Conservation (phyloP, 2,113 vertebrate genomes). For the Ondatra zibethicus region DNA sequence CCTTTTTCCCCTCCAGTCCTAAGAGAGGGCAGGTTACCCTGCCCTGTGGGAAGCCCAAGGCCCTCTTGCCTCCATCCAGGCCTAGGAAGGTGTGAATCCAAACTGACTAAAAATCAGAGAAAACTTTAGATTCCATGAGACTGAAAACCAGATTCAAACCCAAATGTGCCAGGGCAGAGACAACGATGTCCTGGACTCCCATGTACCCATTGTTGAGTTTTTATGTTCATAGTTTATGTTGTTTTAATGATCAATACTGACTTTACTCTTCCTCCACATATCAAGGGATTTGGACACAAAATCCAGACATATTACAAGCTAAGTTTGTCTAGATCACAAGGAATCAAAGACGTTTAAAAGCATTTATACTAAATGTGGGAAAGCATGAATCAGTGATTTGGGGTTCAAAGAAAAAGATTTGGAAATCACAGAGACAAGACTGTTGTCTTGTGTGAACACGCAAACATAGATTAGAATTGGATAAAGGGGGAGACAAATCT, state of each 20-base stretch:
- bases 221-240: not conserved
- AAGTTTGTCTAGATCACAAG: slow-evolving; percentile 28
- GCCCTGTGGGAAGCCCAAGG: too few species aligned
- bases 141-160: not conserved
- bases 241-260: not conserved
- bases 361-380: slow-evolving; percentile 15
- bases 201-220: not conserved
- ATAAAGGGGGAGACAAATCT: not conserved
- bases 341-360: not conserved
- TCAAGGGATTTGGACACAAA: slow-evolving; percentile 11
- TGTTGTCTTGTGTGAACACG: too few species aligned
- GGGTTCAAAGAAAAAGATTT: not conserved
- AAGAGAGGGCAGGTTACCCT: too few species aligned
- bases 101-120: not conserved
- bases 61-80: too few species aligned
- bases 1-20: too few species aligned
- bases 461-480: not conserved
- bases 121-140: not conserved
- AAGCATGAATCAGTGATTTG: not conserved
- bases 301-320: not conserved
- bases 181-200: not conserved
- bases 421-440: not conserved
- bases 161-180: not conserved
- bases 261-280: not conserved
- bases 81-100: too few species aligned